A percentile compares a stretch with the other conserved stretches of the same genome.
Conservation (phyloP, 2,113 vertebrate species). For the Ophiodon elongatus region DNA sequence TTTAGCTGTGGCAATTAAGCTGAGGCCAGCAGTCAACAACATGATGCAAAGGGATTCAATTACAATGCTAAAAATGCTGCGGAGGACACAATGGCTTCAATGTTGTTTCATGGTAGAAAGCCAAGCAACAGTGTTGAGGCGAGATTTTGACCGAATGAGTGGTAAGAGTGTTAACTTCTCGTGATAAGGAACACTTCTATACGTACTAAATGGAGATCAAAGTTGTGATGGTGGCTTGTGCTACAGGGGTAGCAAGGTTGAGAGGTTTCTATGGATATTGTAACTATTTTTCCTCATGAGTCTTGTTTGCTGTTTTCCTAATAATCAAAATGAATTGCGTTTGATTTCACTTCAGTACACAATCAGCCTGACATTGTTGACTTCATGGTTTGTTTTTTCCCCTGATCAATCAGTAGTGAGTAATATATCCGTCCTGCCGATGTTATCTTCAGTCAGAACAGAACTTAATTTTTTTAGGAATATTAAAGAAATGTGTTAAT, state of each 20-base stretch:
- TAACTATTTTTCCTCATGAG: background rate
- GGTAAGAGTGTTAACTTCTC: background rate
- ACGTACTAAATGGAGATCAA: too few relatives aligned
- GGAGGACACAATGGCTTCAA: background rate
- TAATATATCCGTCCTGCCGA: background rate
- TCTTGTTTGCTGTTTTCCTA: background rate
- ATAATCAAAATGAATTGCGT: too few relatives aligned
- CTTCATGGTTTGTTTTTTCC: too few relatives aligned
- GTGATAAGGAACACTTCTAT: background rate
- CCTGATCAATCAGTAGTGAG: background rate
- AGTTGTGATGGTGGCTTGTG: too few relatives aligned
- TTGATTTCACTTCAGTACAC: background rate
- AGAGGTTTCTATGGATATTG: too few relatives aligned
- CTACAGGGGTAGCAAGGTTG: too few relatives aligned
- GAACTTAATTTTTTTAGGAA: too few relatives aligned
- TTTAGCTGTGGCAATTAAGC: background rate
- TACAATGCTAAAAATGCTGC: background rate
- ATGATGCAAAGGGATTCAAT: constrained; percentile 3
- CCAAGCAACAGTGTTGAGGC: background rate
- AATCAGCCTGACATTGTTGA: background rate
- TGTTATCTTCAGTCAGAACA: too few relatives aligned
- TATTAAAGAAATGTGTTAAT: too few relatives aligned
- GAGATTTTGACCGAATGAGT: background rate
- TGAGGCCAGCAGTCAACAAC: background rate
- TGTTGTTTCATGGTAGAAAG: background rate